phyloP scores from a whole-genome alignment of 2,113 vertebrate species.

The Cinclus cinclus region DNA sequence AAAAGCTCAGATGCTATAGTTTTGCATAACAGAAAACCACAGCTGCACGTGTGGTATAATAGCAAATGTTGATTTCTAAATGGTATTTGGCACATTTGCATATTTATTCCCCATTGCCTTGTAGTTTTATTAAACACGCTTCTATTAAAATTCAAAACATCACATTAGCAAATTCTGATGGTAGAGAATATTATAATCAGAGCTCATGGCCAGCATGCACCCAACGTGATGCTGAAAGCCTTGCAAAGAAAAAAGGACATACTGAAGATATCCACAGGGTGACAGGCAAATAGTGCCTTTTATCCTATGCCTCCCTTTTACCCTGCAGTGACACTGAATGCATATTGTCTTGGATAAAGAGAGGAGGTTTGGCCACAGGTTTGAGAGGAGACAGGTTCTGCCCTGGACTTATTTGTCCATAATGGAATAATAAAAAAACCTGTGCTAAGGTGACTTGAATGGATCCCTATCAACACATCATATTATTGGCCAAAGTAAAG shows the following conservation, averaged over 20 bases:
- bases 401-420: neutral
- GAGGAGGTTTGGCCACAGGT: neutral
- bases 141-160: neutral
- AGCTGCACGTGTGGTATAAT: neutral
- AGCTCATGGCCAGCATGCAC: neutral
- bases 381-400: neutral
- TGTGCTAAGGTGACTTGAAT: neutral
- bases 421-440: neutral
- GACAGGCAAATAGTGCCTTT: neutral
- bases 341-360: fast-evolving
- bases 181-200: neutral
- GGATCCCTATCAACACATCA: neutral
- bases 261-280: neutral
- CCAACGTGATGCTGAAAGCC: neutral
- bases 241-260: neutral
- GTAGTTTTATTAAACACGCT: neutral
- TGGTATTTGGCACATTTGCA: neutral
- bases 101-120: neutral
- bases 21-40: conserved; percentile 21
- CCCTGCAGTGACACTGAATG: neutral
- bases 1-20: conserved; percentile 7
- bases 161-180: neutral
- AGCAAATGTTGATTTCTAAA: neutral
- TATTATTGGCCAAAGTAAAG: neutral
- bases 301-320: neutral